phyloP scores from a whole-genome alignment of 2,888 invertebrate genomes.

The Tachina grossa region DNA sequence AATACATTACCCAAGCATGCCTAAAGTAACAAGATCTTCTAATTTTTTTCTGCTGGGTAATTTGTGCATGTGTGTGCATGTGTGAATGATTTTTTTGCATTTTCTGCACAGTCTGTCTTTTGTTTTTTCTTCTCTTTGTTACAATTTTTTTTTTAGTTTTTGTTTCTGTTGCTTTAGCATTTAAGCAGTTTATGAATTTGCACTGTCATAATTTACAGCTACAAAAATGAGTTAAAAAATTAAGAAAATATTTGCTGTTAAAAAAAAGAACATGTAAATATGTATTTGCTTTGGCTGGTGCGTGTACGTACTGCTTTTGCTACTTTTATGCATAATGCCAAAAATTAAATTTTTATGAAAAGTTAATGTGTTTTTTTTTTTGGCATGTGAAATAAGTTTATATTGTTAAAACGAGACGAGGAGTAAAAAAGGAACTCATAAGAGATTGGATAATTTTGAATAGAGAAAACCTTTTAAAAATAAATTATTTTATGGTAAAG shows the following conservation, averaged over 20 bases:
- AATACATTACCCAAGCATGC: too few species aligned
- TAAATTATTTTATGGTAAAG: too few species aligned
- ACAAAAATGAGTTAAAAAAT: neutral
- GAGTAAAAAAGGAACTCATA: too few species aligned
- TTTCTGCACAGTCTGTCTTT: neutral
- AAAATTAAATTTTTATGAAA: neutral
- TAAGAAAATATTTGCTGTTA: neutral
- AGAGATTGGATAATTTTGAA: too few species aligned
- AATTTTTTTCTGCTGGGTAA: neutral
- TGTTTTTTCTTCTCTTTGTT: neutral
- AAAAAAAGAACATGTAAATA: neutral
- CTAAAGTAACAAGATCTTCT: neutral
- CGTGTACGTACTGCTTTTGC: neutral
- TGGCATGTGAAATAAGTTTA: too few species aligned
- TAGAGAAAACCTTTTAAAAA: too few species aligned
- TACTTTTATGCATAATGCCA: too few species aligned
- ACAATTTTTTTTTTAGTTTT: neutral
- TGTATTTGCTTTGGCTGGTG: neutral
- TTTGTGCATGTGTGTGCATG: neutral
- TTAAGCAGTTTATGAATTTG: conserved; percentile 51
- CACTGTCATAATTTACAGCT: conserved; percentile 43
- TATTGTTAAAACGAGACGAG: too few species aligned
- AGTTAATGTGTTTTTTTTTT: too few species aligned
- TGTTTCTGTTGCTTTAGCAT: neutral
- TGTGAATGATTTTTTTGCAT: neutral